Percentiles rank a stretch among this genome's conserved stretches.
Evolutionary conservation across 2,797 vertebrate genomes (phyloP).

Genomic region (Melanotaenia boesemani): DNA sequence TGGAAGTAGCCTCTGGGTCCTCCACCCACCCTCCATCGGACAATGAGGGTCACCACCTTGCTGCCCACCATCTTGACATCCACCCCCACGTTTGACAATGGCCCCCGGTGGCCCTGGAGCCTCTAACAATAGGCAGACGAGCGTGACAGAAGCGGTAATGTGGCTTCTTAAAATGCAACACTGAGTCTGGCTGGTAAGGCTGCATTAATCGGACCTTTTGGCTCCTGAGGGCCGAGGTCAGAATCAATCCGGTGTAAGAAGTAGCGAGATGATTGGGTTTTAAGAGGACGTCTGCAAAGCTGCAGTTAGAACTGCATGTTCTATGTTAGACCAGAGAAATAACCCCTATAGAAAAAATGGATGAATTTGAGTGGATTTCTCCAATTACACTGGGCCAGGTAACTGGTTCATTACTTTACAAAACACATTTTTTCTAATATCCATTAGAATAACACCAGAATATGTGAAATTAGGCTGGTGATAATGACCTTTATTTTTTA

Average conservation of each 20-base stretch:
- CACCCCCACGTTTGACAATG: conserved; percentile 70
- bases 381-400: neutral
- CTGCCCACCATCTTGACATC: conserved; percentile 77
- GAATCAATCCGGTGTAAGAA: conserved; percentile 33
- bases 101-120: conserved; percentile 39
- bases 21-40: conserved; percentile 43
- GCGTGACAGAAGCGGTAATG: conserved; percentile 60
- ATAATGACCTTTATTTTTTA: too few relatives aligned
- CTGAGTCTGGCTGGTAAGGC: conserved; percentile 30
- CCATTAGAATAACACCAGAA: too few relatives aligned
- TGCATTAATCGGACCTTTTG: conserved; percentile 45
- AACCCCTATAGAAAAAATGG: neutral
- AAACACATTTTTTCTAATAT: too few relatives aligned
- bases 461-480: too few relatives aligned
- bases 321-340: neutral
- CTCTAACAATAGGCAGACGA: conserved; percentile 52
- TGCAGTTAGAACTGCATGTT: neutral
- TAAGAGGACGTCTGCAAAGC: conserved; percentile 13
- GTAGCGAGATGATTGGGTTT: conserved; percentile 23
- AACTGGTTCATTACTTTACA: too few relatives aligned
- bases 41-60: conserved; percentile 72
- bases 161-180: conserved; percentile 61
- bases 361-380: neutral
- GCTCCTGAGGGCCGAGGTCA: conserved; percentile 39
- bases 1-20: conserved; percentile 64